Percentiles rank a stretch among this genome's conserved stretches.
Evolutionary conservation across 2,888 invertebrate genomes (phyloP).

Genomic region (Cyclophora albipunctata): DNA sequence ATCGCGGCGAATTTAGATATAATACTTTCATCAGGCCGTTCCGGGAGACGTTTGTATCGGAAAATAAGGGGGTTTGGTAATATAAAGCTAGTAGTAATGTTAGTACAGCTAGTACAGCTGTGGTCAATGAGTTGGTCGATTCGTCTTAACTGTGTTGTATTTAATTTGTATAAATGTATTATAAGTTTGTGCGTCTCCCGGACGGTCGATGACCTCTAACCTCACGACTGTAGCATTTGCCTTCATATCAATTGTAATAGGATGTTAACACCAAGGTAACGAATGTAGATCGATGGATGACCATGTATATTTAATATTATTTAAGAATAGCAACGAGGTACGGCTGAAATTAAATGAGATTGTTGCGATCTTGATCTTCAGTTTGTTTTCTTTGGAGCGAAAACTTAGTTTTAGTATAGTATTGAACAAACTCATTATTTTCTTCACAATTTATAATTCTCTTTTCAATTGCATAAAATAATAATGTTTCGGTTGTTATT

Average conservation of each 20-base stretch:
- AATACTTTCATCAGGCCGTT: too few species aligned
- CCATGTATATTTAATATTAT: slow-evolving; percentile 14
- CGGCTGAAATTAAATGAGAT: slow-evolving; percentile 33
- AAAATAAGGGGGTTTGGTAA: too few species aligned
- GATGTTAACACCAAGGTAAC: slow-evolving; percentile 12
- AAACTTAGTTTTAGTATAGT: neutral
- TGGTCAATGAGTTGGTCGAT: too few species aligned
- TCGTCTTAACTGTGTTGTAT: too few species aligned
- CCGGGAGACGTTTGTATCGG: too few species aligned
- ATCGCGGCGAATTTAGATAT: too few species aligned
- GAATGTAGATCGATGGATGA: slow-evolving; percentile 8
- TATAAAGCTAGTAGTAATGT: too few species aligned
- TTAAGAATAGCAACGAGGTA: slow-evolving; percentile 19
- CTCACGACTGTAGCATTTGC: slow-evolving; percentile 16
- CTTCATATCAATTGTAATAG: slow-evolving; percentile 13
- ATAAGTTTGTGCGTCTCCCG: neutral
- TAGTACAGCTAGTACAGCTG: too few species aligned
- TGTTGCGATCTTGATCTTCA: slow-evolving; percentile 27
- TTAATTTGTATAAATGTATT: neutral
- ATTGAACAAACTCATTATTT: neutral
- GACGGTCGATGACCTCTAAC: slow-evolving; percentile 11
- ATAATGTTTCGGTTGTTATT: slow-evolving; percentile 10
- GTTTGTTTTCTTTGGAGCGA: slow-evolving; percentile 15
- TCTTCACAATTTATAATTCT: neutral
- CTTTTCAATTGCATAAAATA: neutral